Evolutionary conservation across 1,140 invertebrate genomes (phyloP), one percentile per base, ranked within the genome.

Genomic region (Scaptomyza graminum): DNA sequence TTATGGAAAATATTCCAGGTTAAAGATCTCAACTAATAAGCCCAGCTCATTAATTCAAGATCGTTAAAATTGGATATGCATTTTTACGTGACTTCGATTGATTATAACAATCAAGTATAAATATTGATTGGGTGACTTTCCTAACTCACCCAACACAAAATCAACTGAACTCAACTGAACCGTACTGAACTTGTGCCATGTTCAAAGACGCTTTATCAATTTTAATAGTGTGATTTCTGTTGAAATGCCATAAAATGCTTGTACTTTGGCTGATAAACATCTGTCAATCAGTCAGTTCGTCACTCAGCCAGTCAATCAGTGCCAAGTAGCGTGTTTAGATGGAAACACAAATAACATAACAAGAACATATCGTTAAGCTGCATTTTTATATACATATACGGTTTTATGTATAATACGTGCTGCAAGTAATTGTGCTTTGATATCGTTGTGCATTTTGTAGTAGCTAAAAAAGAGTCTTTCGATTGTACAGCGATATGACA

Each of bases 181-280:
- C 15, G 56, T 28, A 46, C n/a, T 46, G 13, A 37, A 59, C n/a
- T 25, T 54, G 41, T 65, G 28, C 44, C 62, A 66, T 64, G 68
- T 59, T 55, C 44, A 51, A 55, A 52, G 56, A 69, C 65, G 62
- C 62, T 64, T 74, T 79, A 83, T 81, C 82, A 87, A 62, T 81
- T 87, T 34, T 85, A 74, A 77, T 87, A 77, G 69, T 87, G 74
- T 77, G 82, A 74, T 81, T 76, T 84, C 81, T 77, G 75, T 75
- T 66, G 82, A 84, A 84, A 87, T 55, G 81, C 70, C 54, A 81
- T 84, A 87, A 84, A 87, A 76, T 67, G 52, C 68, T 61, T 68
- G 52, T 22, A 22, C 2, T 54, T 67, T 7, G 9, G 74, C 73
- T 81, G 81, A 84, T 87, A 84, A 87, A 81, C 82, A 84, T 84